Percentiles rank a stretch among this genome's conserved stretches.
Conservation (phyloP, 2,797 vertebrate species). For the Chelmon rostratus region DNA sequence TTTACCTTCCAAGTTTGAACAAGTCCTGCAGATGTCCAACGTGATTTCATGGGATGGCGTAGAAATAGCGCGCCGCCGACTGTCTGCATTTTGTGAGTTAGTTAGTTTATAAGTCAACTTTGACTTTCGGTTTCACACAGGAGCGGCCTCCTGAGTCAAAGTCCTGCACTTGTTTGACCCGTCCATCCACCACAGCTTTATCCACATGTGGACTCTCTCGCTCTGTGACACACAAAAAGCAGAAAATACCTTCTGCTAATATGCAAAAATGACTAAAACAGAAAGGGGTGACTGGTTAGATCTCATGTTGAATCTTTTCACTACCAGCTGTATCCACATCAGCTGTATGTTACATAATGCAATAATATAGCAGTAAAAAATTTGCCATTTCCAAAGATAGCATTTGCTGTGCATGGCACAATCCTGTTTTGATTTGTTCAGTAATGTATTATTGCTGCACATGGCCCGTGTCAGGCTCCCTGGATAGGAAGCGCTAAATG, state of each 20-base stretch:
- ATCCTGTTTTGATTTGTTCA: slow-evolving; percentile 57
- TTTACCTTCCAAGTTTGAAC: slow-evolving; percentile 22
- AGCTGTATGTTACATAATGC: slow-evolving; percentile 15
- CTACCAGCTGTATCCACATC: neutral
- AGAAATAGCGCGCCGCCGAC: too few species aligned
- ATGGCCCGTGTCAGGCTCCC: slow-evolving; percentile 25
- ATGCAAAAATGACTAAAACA: neutral
- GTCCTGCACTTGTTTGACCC: too few species aligned
- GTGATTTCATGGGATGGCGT: neutral
- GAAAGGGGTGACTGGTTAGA: neutral
- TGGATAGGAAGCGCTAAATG: slow-evolving; percentile 42
- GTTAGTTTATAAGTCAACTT: too few species aligned
- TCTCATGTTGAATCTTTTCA: neutral
- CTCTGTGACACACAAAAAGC: too few species aligned
- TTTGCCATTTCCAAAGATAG: slow-evolving; percentile 45
- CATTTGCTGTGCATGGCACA: slow-evolving; percentile 32
- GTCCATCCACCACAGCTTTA: too few species aligned
- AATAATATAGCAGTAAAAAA: slow-evolving; percentile 34
- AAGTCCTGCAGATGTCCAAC: slow-evolving; percentile 16
- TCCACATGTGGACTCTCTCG: too few species aligned
- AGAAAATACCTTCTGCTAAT: too few species aligned
- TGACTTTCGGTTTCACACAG: too few species aligned
- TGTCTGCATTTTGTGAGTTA: too few species aligned
- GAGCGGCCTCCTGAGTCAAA: too few species aligned
- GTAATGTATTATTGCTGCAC: slow-evolving; percentile 33